Base-by-base conservation (phyloP, 2,888 invertebrate species). In the Eucera pruinosa region DNA sequence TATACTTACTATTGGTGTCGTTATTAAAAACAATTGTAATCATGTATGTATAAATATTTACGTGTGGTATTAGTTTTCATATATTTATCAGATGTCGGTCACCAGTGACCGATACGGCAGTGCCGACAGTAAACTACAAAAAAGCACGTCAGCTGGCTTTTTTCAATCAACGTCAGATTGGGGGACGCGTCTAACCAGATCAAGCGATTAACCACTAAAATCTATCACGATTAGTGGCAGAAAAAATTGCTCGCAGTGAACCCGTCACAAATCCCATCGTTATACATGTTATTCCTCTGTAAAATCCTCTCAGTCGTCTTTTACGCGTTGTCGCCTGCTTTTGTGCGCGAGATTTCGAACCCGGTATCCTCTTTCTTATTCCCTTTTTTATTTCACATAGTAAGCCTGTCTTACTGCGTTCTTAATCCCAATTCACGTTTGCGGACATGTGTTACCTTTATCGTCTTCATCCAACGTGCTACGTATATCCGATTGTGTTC, bases 391-490 rank as follows among this genome's bases (percentile, higher is more conserved):
- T 69, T 70, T 61, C 61, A 1, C 39, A 9, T 47, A 54, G 52
- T 54, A 69, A 65, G 64, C 69, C 64, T 18, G 77, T 43, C 67
- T 60, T 43, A 43, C 18, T 20, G 23, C 60, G 64, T 41, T 55
- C 77, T 43, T 78, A 76, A 78, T 78, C 78, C 77, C 60, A 5
- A 60, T 78, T 70, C 69, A 18, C 60, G 43, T 57, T 27, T 15
- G 69, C 30, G 64, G 54, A 76, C 77, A 30, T 18, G 60, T 45
- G 75, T 74, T 74, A 61, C 45, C 45, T 57, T 33, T 50, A 45
- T 45, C 43, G 60, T 64, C 39, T 57, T 45, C 23, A 47, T 25
- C 62, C 70, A 6, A 11, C 18, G 50, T 15, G 25, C 23, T 43
- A 9, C 33, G 39, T 23, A 23, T 48, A 68, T 48, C 33, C 55